These are phyloP conservation scores for Lineus longissimus DNA, from an alignment of 1,140 invertebrate species.

Conservation along the genomic window DNA sequence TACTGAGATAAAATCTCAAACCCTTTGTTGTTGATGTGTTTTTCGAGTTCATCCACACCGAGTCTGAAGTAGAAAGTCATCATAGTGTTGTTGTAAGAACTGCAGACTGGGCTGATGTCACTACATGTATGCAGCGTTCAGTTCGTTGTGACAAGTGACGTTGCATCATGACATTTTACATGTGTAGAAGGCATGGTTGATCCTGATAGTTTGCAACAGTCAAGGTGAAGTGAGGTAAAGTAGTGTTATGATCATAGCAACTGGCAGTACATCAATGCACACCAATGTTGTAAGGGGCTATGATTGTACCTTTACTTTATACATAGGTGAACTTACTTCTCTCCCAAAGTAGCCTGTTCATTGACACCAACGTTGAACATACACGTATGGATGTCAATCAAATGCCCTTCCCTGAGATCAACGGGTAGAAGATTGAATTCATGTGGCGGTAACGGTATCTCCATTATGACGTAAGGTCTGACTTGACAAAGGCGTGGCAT, in stretches of 20 bases:
- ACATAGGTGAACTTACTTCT: conserved; percentile 60
- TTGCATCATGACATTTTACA: too few relatives aligned
- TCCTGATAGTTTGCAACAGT: too few relatives aligned
- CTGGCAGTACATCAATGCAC: too few relatives aligned
- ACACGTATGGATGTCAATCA: conserved; percentile 76
- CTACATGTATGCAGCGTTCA: too few relatives aligned
- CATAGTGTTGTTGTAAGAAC: too few relatives aligned
- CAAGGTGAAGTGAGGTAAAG: too few relatives aligned
- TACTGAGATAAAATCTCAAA: conserved; percentile 78
- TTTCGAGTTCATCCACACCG: conserved; percentile 76
- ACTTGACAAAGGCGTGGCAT: conserved; percentile 16
- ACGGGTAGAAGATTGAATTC: conserved; percentile 27
- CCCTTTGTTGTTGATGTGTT: conserved; percentile 83
- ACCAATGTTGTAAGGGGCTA: too few relatives aligned
- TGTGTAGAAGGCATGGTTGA: too few relatives aligned
- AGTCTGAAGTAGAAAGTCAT: conserved; percentile 54
- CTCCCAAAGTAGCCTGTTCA: conserved; percentile 83
- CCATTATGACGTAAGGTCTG: background rate
- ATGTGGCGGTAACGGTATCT: conserved; percentile 30
- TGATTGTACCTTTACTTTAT: too few relatives aligned
- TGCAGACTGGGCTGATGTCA: too few relatives aligned
- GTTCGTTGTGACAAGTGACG: too few relatives aligned
- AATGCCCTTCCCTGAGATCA: conserved; percentile 33
- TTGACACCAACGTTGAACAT: conserved; percentile 96
- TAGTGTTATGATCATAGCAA: too few relatives aligned